Percentiles rank a stretch among this genome's conserved stretches.
These are phyloP conservation scores for Pocillopora meandrina DNA, from an alignment of 92 coral and sea anemone species.

Conservation along the genomic window DNA sequence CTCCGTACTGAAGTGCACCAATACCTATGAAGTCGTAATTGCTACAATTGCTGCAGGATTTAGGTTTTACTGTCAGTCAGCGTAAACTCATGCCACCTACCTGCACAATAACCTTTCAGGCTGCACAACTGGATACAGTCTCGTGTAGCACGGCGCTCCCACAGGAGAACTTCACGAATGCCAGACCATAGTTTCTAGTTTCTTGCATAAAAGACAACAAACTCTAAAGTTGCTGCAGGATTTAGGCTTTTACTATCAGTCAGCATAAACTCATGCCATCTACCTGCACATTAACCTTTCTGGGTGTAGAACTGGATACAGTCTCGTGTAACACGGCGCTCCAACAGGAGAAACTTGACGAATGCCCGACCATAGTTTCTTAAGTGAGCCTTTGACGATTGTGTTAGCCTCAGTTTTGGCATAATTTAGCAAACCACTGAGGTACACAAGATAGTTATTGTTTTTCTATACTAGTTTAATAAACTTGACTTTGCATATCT, in stretches of 20 bases:
- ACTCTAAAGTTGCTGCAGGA: not conserved
- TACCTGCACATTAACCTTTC: not conserved
- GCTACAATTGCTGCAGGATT: not conserved
- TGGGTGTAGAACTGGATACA: not conserved
- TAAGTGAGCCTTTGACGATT: too few species aligned
- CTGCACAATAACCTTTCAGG: not conserved
- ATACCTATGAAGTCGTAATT: not conserved
- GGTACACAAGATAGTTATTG: too few species aligned
- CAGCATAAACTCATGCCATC: slow-evolving; percentile 3
- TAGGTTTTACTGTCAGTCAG: slow-evolving; percentile 21
- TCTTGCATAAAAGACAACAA: too few species aligned
- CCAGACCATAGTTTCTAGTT: too few species aligned
- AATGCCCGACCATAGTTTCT: too few species aligned
- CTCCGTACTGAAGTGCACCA: slow-evolving; percentile 5
- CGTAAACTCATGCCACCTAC: slow-evolving; percentile 4
- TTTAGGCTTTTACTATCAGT: slow-evolving; percentile 24
- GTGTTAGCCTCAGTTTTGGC: too few species aligned
- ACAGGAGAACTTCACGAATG: not conserved
- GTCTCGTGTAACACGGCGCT: not conserved
- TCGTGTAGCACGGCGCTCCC: not conserved
- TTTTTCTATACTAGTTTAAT: too few species aligned
- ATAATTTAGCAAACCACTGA: too few species aligned
- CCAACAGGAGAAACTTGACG: not conserved
- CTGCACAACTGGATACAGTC: not conserved
- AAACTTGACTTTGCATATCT: too few species aligned